Conservation (phyloP, 1,140 invertebrate species). For the Musca vetustissima region DNA sequence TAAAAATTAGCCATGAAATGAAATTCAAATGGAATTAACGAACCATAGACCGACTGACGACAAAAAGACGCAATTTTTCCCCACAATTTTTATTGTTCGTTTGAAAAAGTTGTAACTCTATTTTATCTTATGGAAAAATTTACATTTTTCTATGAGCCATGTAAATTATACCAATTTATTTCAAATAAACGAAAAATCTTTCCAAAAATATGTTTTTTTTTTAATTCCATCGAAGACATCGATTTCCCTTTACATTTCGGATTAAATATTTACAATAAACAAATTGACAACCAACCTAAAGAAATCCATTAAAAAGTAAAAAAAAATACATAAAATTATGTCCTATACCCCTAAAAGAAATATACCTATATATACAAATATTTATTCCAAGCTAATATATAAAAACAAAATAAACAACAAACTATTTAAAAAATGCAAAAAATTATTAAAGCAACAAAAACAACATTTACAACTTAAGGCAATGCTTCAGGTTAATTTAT, state of each 20-base stretch:
- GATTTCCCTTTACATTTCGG: too few relatives aligned
- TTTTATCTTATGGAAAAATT: too few relatives aligned
- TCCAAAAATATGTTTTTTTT: too few relatives aligned
- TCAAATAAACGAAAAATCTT: too few relatives aligned
- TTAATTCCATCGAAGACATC: too few relatives aligned
- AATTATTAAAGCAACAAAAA: not conserved
- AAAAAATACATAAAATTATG: not conserved
- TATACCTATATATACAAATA: slow-evolving; percentile 1
- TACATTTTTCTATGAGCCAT: too few relatives aligned
- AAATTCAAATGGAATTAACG: not conserved
- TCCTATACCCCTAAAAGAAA: not conserved
- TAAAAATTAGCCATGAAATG: not conserved
- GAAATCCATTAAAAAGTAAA: slow-evolving; percentile 3
- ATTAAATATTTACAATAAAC: slow-evolving; percentile 8
- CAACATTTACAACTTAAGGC: not conserved
- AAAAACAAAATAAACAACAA: slow-evolving; percentile 3
- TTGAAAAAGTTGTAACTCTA: too few relatives aligned
- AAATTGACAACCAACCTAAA: not conserved
- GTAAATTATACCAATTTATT: too few relatives aligned
- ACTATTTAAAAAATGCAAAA: not conserved
- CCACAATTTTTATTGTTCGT: too few relatives aligned
- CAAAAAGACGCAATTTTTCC: too few relatives aligned
- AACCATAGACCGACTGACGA: too few relatives aligned
- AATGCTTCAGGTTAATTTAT: slow-evolving; percentile 13
- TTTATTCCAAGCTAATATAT: not conserved